Base-by-base conservation (phyloP, 37 sponge, comb jelly and placozoan genomes). In the Axinella damicornis region DNA sequence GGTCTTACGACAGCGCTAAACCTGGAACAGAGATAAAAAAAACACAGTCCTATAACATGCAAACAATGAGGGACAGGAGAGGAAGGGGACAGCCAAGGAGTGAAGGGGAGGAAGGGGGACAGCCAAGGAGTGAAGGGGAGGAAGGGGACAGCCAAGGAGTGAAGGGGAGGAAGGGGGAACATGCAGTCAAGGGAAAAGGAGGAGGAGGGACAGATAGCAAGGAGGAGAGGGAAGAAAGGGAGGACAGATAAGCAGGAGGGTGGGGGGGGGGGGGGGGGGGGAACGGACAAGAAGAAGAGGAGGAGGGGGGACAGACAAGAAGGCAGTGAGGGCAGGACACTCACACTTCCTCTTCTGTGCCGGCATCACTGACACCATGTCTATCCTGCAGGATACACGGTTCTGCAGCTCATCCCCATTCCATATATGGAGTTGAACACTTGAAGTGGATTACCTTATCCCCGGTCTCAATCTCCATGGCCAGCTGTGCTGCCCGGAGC, bases 401-500 rank as follows among this genome's bases (percentile, higher is more conserved):
- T 12, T 12, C 46, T 46, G 46, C 46, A 46, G 4, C 46, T 12
- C 46, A 12, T 46, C 46, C 9, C 6, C 46, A 46, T 4, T 9
- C 46, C 9, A 4, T 9, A 46, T 46, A 9, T n/a, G n/a, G n/a
- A n/a, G n/a, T n/a, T n/a, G n/a, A n/a, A 9, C 46, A 27, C 66
- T 20, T 0, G 59, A 40, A 25, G 15, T 73, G 59, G 31, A 62
- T 22, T 39, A 41, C 25, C 25, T 24, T 72, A 24, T 53, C 14
- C 32, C 22, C 53, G 6, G 54, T 17, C 75, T 92, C 92, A 37
- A 92, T 92, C 76, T 92, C 89, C 17, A n/a, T 28, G 63, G 92
- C 92, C 5, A 84, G 35, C 62, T 53, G 66, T 20, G 35, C 56
- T 19, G 93, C 93, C 21, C 70, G 31, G 19, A 34, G 60, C 25